A percentile compares a stretch with the other conserved stretches of the same genome.
Evolutionary conservation across 2,888 invertebrate genomes (phyloP).

Genomic region (Agrochola macilenta): DNA sequence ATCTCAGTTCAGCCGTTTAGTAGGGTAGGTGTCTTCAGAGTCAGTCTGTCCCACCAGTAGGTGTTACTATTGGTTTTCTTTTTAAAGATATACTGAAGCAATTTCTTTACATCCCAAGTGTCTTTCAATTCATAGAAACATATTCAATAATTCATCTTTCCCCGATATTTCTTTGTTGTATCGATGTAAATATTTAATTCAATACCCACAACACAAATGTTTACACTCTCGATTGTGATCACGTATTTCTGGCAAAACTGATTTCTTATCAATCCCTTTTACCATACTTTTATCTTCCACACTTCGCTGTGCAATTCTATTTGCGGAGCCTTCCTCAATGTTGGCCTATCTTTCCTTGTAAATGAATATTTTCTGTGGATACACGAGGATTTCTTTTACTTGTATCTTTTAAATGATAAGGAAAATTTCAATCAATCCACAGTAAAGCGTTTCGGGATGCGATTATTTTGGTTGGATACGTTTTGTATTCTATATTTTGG

Average conservation of each 20-base stretch:
- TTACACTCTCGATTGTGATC: slow-evolving; percentile 40
- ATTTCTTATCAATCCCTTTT: slow-evolving; percentile 57
- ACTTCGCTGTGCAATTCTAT: slow-evolving; percentile 60
- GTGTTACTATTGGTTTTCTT: background rate
- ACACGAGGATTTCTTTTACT: slow-evolving; percentile 55
- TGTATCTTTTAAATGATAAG: slow-evolving; percentile 62
- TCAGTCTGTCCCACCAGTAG: background rate
- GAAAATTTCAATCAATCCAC: slow-evolving; percentile 60
- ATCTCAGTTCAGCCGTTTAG: background rate
- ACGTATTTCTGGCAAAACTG: slow-evolving; percentile 53
- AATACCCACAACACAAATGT: slow-evolving; percentile 23
- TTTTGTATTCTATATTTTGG: slow-evolving; percentile 35
- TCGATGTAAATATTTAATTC: slow-evolving; percentile 43
- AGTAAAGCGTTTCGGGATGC: slow-evolving; percentile 27
- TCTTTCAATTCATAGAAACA: background rate
- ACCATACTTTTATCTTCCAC: slow-evolving; percentile 53
- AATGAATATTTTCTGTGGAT: slow-evolving; percentile 63
- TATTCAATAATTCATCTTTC: slow-evolving; percentile 14
- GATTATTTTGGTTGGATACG: slow-evolving; percentile 35
- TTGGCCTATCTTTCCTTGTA: slow-evolving; percentile 57
- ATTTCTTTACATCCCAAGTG: background rate
- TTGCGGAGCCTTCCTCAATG: slow-evolving; percentile 57
- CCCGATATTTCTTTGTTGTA: background rate
- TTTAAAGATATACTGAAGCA: background rate
- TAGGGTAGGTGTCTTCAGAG: background rate